Conservation (phyloP, 1,140 invertebrate species). For the Cyclina sinensis region DNA sequence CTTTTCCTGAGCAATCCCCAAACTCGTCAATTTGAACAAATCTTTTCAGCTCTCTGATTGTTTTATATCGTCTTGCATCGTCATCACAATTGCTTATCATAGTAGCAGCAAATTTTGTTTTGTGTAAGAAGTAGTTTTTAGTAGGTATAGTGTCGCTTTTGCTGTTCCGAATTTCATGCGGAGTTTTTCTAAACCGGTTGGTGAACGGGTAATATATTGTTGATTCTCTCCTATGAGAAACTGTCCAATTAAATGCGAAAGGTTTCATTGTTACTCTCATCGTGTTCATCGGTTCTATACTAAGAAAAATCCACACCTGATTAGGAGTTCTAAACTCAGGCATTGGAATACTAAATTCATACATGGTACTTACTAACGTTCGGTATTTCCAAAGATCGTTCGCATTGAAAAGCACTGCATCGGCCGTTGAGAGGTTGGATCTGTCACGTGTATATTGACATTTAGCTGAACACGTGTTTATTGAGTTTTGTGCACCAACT, state of each 20-base stretch:
- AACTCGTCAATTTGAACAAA: constrained; percentile 53
- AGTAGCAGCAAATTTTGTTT: constrained; percentile 53
- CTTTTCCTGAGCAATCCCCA: constrained; percentile 46
- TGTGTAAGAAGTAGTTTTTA: constrained; percentile 29
- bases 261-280: constrained; percentile 50
- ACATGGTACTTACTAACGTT: constrained; percentile 21
- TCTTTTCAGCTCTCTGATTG: constrained; percentile 31
- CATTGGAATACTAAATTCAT: constrained; percentile 39
- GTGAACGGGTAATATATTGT: constrained; percentile 51
- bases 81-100: constrained; percentile 61
- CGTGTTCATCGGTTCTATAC: constrained; percentile 46
- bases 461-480: constrained; percentile 21
- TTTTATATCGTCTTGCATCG: constrained; percentile 52
- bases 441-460: constrained; percentile 41
- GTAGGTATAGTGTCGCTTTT: neutral
- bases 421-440: neutral
- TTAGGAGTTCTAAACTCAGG: constrained; percentile 14
- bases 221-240: constrained; percentile 48
- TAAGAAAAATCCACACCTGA: constrained; percentile 54
- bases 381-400: constrained; percentile 55
- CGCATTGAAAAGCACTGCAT: constrained; percentile 57
- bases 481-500: neutral
- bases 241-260: constrained; percentile 56
- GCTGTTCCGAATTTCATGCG: neutral
- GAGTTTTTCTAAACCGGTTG: constrained; percentile 7